Conservation (phyloP, 1,140 invertebrate species). For the Drosophila kikkawai region DNA sequence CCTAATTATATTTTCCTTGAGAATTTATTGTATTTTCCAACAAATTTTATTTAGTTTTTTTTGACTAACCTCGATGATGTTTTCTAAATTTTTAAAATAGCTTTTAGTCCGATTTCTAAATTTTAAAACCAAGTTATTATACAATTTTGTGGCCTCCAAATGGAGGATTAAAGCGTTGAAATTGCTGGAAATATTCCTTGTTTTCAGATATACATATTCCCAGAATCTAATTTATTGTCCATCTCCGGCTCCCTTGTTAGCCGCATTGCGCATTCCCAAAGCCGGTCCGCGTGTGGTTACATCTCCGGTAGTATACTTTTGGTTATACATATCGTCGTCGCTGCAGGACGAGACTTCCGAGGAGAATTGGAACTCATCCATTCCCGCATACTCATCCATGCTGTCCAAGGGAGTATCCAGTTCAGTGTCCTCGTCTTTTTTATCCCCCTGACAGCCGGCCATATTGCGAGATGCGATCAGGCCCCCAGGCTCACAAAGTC, state of each 20-base stretch:
- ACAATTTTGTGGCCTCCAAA: conserved; percentile 15
- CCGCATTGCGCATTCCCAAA: conserved; percentile 6
- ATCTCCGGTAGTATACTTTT: conserved; percentile 39
- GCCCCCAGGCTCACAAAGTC: neutral
- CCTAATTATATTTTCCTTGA: no score
- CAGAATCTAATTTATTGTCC: conserved; percentile 32
- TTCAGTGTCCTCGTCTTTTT: conserved; percentile 32
- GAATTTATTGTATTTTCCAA: neutral
- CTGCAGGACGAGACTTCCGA: conserved; percentile 69
- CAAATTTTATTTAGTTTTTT: neutral
- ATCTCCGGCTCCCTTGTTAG: conserved; percentile 71
- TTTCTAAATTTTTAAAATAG: no score
- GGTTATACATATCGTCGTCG: conserved; percentile 46
- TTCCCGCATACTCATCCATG: conserved; percentile 61
- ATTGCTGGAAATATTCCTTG: neutral
- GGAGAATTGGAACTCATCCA: conserved; percentile 66
- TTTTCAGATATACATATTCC: neutral
- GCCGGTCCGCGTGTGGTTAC: conserved; percentile 36
- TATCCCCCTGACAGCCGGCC: neutral
- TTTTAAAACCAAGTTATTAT: conserved; percentile 1
- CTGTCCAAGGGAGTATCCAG: conserved; percentile 56
- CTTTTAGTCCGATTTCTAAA: no score
- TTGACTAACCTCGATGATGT: no score
- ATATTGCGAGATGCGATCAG: neutral
- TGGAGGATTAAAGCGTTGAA: conserved; percentile 3